A percentile compares a stretch with the other conserved stretches of the same genome.
Evolutionary conservation across 2,888 invertebrate species (phyloP).

Genomic region (Iselma pallidipennis): DNA sequence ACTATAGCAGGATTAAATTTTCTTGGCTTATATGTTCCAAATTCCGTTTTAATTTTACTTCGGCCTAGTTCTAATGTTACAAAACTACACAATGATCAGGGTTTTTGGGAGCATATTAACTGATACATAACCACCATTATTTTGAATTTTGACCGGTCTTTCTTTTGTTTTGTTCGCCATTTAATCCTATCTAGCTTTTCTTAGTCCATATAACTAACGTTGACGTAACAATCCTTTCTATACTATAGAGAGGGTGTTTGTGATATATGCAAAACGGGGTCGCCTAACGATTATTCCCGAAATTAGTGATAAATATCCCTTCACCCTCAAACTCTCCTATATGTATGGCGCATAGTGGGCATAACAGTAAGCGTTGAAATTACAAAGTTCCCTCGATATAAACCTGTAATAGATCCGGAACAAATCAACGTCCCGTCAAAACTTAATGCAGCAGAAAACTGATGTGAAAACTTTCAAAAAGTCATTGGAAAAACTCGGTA

Average conservation of each 20-base stretch:
- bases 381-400: slow-evolving; percentile 6
- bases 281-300: slow-evolving; percentile 4
- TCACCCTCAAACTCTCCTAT: not conserved
- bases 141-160: not conserved
- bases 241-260: not conserved
- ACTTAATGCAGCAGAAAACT: slow-evolving; percentile 40
- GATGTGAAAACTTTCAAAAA: slow-evolving; percentile 27
- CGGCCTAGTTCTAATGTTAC: slow-evolving; percentile 31
- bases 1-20: slow-evolving; percentile 52
- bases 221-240: not conserved
- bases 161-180: not conserved
- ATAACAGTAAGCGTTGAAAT: slow-evolving; percentile 10
- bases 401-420: slow-evolving; percentile 32
- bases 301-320: slow-evolving; percentile 7
- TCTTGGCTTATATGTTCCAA: slow-evolving; percentile 47
- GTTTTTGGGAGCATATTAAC: not conserved
- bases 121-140: not conserved
- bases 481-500: slow-evolving; percentile 15
- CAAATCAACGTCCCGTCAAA: slow-evolving; percentile 35
- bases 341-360: too few relatives aligned
- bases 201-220: not conserved
- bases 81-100: slow-evolving; percentile 1
- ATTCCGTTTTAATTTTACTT: slow-evolving; percentile 48
- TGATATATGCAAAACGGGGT: not conserved
- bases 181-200: not conserved